A percentile compares a stretch with the other conserved stretches of the same genome.
Conservation (phyloP, 2,888 invertebrate species). For the Drosophila kambysellisi region DNA sequence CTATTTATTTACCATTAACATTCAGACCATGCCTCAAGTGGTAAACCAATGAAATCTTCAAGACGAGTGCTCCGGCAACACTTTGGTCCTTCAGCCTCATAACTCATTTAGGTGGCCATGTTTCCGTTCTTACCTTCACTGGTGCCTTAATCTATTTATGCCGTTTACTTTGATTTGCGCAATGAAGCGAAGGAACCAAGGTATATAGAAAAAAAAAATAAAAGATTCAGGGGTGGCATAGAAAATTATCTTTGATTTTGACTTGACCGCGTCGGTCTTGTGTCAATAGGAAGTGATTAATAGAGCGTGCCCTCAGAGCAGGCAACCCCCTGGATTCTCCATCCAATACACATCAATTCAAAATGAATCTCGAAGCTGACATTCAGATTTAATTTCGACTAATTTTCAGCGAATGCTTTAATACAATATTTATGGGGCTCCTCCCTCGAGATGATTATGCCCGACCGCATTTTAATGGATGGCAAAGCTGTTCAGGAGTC, state of each 20-base stretch:
- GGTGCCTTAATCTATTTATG: constrained; percentile 66
- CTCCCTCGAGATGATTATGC: constrained; percentile 54
- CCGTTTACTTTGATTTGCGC: constrained; percentile 70
- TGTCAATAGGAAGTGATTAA: constrained; percentile 77
- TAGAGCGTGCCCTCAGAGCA: constrained; percentile 47
- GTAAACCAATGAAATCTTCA: constrained; percentile 42
- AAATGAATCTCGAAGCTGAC: constrained; percentile 50
- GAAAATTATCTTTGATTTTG: constrained; percentile 76
- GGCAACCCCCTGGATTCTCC: constrained; percentile 9
- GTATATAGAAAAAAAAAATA: constrained; percentile 1
- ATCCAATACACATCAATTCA: constrained; percentile 28
- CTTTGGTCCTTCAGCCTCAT: constrained; percentile 27
- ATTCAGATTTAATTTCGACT: constrained; percentile 71
- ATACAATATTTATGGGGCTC: constrained; percentile 70
- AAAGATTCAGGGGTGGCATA: constrained; percentile 23
- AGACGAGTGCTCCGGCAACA: constrained; percentile 26
- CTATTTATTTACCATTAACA: constrained; percentile 47
- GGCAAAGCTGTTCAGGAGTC: constrained; percentile 58
- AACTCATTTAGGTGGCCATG: constrained; percentile 70
- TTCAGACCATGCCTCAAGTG: constrained; percentile 10
- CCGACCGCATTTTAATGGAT: constrained; percentile 57
- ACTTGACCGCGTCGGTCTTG: constrained; percentile 58
- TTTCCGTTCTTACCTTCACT: constrained; percentile 52
- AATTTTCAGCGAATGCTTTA: constrained; percentile 74
- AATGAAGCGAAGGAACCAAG: constrained; percentile 9